Conservation (phyloP, 2,888 invertebrate species). For the Apamea crenata region DNA sequence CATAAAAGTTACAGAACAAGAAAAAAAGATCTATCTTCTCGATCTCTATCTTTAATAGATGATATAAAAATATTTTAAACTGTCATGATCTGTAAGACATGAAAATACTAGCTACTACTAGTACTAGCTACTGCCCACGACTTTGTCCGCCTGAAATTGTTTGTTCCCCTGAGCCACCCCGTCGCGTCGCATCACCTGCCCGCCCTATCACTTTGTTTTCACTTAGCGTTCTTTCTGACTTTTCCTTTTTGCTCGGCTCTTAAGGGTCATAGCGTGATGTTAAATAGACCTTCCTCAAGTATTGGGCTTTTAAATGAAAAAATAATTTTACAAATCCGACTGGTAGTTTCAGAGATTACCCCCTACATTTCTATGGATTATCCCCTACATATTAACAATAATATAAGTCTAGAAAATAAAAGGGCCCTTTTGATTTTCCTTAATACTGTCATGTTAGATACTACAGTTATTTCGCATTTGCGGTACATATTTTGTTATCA, state of each 20-base stretch:
- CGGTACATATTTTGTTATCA: conserved; percentile 6
- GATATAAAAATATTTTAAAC: not conserved
- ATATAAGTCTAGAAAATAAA: not conserved
- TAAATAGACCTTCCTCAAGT: too few relatives aligned
- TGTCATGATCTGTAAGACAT: not conserved
- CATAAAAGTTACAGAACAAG: too few relatives aligned
- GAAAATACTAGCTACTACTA: not conserved
- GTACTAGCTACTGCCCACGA: too few relatives aligned
- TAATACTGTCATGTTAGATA: not conserved
- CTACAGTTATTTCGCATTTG: conserved; percentile 9
- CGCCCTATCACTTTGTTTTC: not conserved
- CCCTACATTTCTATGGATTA: not conserved
- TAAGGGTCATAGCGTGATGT: too few relatives aligned
- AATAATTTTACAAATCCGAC: too few relatives aligned
- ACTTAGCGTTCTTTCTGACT: not conserved
- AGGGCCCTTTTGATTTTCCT: not conserved
- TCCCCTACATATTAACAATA: not conserved
- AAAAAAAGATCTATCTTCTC: too few relatives aligned
- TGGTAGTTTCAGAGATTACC: too few relatives aligned
- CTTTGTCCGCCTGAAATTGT: not conserved
- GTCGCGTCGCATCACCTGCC: not conserved
- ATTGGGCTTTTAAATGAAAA: too few relatives aligned
- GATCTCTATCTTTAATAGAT: too few relatives aligned
- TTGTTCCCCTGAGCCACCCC: not conserved
- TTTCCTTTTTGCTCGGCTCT: not conserved